Evolutionary conservation across 2,888 invertebrate genomes (phyloP).

Genomic region (Aspidiotus destructor): DNA sequence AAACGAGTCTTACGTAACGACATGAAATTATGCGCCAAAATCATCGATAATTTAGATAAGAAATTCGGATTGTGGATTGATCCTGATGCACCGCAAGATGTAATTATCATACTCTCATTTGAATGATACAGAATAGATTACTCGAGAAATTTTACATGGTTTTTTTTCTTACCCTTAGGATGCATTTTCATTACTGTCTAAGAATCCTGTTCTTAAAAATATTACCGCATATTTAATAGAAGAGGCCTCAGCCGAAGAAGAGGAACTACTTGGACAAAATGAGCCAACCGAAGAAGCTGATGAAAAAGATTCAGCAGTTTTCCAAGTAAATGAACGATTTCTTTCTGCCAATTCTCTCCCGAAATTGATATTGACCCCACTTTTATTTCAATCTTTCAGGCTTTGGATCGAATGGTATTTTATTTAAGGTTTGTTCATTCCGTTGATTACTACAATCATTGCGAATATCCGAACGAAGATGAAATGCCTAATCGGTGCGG

Average conservation of each 20-base stretch:
- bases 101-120: neutral
- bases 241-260: constrained; percentile 96
- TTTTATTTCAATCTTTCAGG: constrained; percentile 39
- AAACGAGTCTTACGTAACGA: constrained; percentile 81
- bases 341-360: neutral
- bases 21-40: constrained; percentile 82
- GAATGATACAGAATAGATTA: too few relatives aligned
- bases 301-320: constrained; percentile 36
- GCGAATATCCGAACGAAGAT: constrained; percentile 98
- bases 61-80: constrained; percentile 35
- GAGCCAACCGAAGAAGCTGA: constrained; percentile 42
- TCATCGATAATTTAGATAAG: constrained; percentile 75
- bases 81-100: constrained; percentile 11
- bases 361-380: too few relatives aligned
- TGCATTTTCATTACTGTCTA: constrained; percentile 63
- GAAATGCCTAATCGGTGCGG: constrained; percentile 99
- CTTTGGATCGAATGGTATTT: constrained; percentile 68
- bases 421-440: constrained; percentile 96
- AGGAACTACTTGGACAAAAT: constrained; percentile 70
- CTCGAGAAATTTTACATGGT: too few relatives aligned
- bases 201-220: constrained; percentile 89
- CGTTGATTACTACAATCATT: constrained; percentile 97
- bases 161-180: constrained; percentile 37
- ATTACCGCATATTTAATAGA: constrained; percentile 97
- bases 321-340: constrained; percentile 35